These are phyloP conservation scores for Arnoldichthys spilopterus DNA, from an alignment of 2,797 vertebrate genomes.

Conservation along the genomic window DNA sequence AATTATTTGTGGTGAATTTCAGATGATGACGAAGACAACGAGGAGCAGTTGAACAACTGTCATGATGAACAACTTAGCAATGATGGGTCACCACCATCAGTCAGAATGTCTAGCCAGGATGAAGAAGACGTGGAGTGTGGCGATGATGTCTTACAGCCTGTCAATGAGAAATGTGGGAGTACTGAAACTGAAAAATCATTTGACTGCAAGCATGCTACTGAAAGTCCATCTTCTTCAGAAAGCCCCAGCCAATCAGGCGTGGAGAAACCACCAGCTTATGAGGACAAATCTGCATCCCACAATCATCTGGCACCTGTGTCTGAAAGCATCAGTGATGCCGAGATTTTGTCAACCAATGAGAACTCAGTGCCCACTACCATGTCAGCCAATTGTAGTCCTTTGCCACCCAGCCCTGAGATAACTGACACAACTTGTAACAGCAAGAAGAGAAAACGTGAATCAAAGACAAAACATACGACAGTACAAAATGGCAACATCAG, in stretches of 20 bases:
- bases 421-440: conserved; percentile 48
- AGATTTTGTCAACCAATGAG: conserved; percentile 27
- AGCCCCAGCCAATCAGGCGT: conserved; percentile 68
- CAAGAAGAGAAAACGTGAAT: conserved; percentile 73
- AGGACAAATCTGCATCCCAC: conserved; percentile 47
- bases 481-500: conserved; percentile 45
- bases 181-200: conserved; percentile 46
- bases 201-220: conserved; percentile 40
- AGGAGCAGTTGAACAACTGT: conserved; percentile 39
- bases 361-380: conserved; percentile 28
- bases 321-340: conserved; percentile 25
- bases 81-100: conserved; percentile 32
- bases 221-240: conserved; percentile 58
- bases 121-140: conserved; percentile 52
- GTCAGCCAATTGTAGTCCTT: conserved; percentile 59
- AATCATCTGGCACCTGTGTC: conserved; percentile 24
- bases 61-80: conserved; percentile 55
- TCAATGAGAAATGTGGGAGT: conserved; percentile 57
- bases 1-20: background rate
- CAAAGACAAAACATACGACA: background rate
- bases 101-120: conserved; percentile 43
- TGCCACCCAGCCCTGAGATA: conserved; percentile 49
- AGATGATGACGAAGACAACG: conserved; percentile 64
- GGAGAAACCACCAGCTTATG: background rate
- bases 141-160: conserved; percentile 52